Conservation (phyloP, 2,113 vertebrate species). For the Eulemur rufifrons region DNA sequence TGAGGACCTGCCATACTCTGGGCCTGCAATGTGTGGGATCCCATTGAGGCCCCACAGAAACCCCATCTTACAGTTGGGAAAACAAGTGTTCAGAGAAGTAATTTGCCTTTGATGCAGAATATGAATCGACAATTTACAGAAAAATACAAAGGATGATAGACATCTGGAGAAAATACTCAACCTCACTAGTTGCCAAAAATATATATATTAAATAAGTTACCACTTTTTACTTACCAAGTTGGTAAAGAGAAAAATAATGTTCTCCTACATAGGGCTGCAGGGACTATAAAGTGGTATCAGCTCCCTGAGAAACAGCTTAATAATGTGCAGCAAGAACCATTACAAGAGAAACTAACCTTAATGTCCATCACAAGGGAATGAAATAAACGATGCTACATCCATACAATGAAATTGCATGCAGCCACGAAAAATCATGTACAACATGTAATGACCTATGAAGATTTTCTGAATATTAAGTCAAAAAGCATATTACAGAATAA, state of each 20-base stretch:
- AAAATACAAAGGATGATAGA: not conserved
- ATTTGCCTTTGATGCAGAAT: not conserved
- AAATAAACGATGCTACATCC: not conserved
- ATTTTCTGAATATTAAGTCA: conserved; percentile 8
- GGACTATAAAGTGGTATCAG: not conserved
- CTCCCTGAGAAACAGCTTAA: not conserved
- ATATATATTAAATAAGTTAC: not conserved
- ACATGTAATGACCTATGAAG: not conserved
- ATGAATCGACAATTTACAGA: not conserved
- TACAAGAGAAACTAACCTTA: not conserved
- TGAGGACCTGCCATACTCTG: not conserved
- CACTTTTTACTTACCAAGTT: not conserved
- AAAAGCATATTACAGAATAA: not conserved
- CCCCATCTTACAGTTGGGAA: not conserved
- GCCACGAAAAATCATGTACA: not conserved
- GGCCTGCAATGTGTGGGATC: not conserved
- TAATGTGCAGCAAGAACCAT: not conserved
- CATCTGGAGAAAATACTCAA: not conserved
- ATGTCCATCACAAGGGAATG: not conserved
- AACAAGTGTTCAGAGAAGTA: not conserved
- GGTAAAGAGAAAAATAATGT: not conserved
- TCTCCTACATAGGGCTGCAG: not conserved
- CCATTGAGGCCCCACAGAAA: not conserved
- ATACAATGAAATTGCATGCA: not conserved
- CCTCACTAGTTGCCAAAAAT: not conserved